Evolutionary conservation across 2,113 vertebrate genomes (phyloP), one percentile per base, ranked within the genome.

Genomic region (Malurus cyaneus): DNA sequence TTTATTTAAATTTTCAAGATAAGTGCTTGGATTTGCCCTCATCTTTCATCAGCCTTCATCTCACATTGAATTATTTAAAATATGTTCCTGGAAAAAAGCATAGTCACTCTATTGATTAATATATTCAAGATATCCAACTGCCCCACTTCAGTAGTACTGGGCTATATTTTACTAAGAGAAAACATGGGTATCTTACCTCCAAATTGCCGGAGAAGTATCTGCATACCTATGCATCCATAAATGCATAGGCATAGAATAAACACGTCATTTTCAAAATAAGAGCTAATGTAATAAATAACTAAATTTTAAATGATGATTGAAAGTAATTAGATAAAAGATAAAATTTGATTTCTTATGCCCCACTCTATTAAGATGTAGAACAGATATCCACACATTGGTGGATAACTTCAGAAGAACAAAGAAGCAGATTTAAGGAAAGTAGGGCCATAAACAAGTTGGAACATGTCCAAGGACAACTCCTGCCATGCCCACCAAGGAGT

Each of bases 401-500:
- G 14, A 34, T 64, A 60, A 54, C 7, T 44, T 65, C 46, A 60
- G 18, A 39, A 76, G 16, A 39, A 4, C 14, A 47, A 15, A 74
- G 19, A 13, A 34, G 3, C 8, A 64, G 17, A 50, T 65, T 42
- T 69, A 31, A 1, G 7, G 5, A 12, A 89, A 81, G 19, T 5
- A 1, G 1, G 3, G 2, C 1, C 11, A 47, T 0, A 0, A 64
- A 57, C 18, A 70, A 57, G 7, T 50, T 71, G 32, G 6, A 65
- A 53, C 23, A 66, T 28, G 29, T 3, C 14, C 14, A 54, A 14
- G 12, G 14, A 15, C 1, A 0, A 4, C 21, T n/a, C 8, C 8
- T 44, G 23, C 29, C 10, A 54, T 5, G 17, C 2, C 16, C 6
- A 19, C 23, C 19, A 54, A 76, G 23, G 16, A 24, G 17, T 2